phyloP scores from a whole-genome alignment of 2,797 vertebrate species.

The Oophaga sylvatica region DNA sequence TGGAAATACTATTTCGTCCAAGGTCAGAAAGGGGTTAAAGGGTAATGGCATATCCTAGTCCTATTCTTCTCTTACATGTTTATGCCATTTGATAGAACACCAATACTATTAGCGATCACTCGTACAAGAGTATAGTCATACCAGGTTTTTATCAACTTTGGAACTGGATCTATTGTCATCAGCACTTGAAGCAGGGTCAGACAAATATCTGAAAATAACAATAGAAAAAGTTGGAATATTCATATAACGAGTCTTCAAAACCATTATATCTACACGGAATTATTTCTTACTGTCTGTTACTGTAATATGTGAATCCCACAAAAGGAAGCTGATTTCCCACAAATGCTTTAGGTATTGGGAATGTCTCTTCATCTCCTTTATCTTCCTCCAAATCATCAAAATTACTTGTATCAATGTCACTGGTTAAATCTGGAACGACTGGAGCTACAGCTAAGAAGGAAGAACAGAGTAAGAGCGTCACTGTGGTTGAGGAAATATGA shows the following conservation, averaged over 20 bases:
- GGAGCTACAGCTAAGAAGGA: constrained; percentile 87
- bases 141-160: constrained; percentile 91
- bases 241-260: neutral
- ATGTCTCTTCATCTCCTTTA: constrained; percentile 96
- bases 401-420: constrained; percentile 97
- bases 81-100: too few relatives aligned
- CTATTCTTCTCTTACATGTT: too few relatives aligned
- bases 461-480: neutral
- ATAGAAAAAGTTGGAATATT: neutral
- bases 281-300: constrained; percentile 86
- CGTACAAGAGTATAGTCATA: constrained; percentile 71
- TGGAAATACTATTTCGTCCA: too few relatives aligned
- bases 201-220: constrained; percentile 76
- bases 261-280: neutral
- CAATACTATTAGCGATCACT: too few relatives aligned
- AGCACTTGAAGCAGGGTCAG: constrained; percentile 80
- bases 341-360: constrained; percentile 97
- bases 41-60: too few relatives aligned
- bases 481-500: neutral
- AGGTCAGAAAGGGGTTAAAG: too few relatives aligned
- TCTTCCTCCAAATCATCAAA: constrained; percentile 98
- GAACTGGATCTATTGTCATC: constrained; percentile 87
- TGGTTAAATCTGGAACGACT: constrained; percentile 96
- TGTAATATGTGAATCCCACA: constrained; percentile 98
- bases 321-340: constrained; percentile 98